phyloP scores from a whole-genome alignment of 2,113 vertebrate genomes.

The Calidris pugnax region DNA sequence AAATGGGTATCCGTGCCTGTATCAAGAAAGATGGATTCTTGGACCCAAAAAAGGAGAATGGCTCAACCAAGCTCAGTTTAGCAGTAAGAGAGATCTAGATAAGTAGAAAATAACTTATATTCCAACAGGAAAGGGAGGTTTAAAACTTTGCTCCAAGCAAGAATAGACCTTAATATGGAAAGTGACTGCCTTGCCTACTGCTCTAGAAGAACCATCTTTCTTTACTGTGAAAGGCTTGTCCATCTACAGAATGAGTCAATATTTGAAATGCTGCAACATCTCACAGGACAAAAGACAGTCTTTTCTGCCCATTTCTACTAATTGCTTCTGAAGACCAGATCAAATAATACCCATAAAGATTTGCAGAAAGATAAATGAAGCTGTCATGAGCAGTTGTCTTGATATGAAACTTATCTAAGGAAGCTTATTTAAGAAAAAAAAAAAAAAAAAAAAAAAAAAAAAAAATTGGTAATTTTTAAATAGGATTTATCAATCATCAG shows the following conservation, averaged over 20 bases:
- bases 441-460: not conserved
- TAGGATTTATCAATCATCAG: too few relatives aligned
- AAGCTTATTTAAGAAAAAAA: not conserved
- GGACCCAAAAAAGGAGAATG: not conserved
- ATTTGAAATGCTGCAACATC: not conserved
- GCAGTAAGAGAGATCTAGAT: not conserved
- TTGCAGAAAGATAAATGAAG: not conserved
- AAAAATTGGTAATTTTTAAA: too few relatives aligned
- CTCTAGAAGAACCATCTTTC: not conserved
- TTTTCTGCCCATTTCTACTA: not conserved
- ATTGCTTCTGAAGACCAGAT: not conserved
- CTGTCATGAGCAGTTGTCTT: not conserved
- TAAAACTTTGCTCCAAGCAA: not conserved
- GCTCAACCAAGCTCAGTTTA: not conserved
- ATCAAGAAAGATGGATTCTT: not conserved
- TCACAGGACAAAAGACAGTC: not conserved
- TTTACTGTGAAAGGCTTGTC: not conserved
- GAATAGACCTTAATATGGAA: not conserved
- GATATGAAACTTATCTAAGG: not conserved
- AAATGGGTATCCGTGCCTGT: not conserved
- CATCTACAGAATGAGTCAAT: not conserved
- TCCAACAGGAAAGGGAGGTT: not conserved
- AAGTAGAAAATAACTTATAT: not conserved
- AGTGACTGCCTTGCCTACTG: not conserved
- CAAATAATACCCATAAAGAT: not conserved